Evolutionary conservation across 1,140 invertebrate genomes (phyloP).

Genomic region (Achatina immaculata): DNA sequence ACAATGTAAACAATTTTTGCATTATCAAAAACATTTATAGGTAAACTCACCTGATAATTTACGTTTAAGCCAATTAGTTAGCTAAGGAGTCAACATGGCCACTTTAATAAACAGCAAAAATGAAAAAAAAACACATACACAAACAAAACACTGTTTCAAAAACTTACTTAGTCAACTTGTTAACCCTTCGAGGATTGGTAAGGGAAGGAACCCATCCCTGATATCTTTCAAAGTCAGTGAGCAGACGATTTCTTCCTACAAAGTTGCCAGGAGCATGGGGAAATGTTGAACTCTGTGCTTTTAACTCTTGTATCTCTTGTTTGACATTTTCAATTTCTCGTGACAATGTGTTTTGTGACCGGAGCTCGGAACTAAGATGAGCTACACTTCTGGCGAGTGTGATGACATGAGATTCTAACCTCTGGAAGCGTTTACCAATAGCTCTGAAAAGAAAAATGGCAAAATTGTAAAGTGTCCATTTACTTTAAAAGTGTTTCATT

Average conservation of each 20-base stretch:
- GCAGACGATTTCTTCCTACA: neutral
- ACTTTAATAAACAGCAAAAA: no score
- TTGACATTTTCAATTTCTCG: constrained; percentile 90
- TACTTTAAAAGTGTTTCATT: no score
- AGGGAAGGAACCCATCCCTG: constrained; percentile 71
- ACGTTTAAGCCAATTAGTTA: no score
- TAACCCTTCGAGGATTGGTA: constrained; percentile 80
- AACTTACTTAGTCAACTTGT: constrained; percentile 72
- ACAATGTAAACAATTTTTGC: no score
- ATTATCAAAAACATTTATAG: no score
- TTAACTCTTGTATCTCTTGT: constrained; percentile 84
- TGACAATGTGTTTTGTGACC: constrained; percentile 89
- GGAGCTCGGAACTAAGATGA: constrained; percentile 91
- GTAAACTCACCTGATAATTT: no score
- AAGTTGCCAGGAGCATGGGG: constrained; percentile 20
- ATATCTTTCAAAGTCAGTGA: constrained; percentile 65
- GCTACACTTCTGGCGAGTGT: constrained; percentile 92
- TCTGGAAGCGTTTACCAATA: constrained; percentile 88
- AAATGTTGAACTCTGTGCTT: constrained; percentile 58
- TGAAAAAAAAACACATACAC: no score
- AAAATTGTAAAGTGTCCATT: no score
- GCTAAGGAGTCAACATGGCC: no score
- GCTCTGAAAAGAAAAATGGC: constrained; percentile 78
- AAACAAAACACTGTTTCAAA: no score
- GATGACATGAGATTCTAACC: constrained; percentile 91